Evolutionary conservation across 2,113 vertebrate genomes (phyloP), one percentile per base, ranked within the genome.

Genomic region (Regulus satrapa): DNA sequence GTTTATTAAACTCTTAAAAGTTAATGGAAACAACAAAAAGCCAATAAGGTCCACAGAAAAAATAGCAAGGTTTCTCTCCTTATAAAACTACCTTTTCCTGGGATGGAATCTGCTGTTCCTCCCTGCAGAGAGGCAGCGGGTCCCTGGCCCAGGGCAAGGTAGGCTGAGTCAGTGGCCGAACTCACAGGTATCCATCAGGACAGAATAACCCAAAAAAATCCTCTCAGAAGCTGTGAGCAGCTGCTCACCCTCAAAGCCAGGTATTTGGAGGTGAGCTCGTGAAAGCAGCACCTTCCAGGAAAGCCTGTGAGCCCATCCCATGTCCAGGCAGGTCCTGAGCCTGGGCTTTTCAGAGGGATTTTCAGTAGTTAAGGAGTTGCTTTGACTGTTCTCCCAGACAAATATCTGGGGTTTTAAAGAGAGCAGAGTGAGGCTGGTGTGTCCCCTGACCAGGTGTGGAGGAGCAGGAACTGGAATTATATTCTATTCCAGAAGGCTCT

Each of bases 1-100:
- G 38, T 91, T 97, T 96, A 92, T 95, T 92, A 91, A 91, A 92
- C 61, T 91, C 61, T 18, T 87, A 79, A 75, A 95, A 96, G 45
- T 75, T 87, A 96, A 92, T 89, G 46, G 77, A 78, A 92, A 68
- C n/a, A 72, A 54, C 76, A 94, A 91, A 92, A 94, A 81, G 14
- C 64, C 69, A 68, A 4, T 84, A 67, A 62, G 14, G 58, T 48
- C 40, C 3, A 11, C 0, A 1, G 19, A 68, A 85, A 54, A 81
- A 82, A 81, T 76, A 84, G 45, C 40, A 81, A 86, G 36, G 26
- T 91, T 95, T 92, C 23, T 93, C 18, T 88, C 52, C 55, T 59
- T 90, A 43, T 62, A 77, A 63, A 86, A 41, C 10, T 29, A 1
- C 41, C 38, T 77, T 63, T 66, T 24, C 46, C 54, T 77, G 59